Base-by-base conservation (phyloP, 2,113 vertebrate genomes). In the Aphyosemion australe region DNA sequence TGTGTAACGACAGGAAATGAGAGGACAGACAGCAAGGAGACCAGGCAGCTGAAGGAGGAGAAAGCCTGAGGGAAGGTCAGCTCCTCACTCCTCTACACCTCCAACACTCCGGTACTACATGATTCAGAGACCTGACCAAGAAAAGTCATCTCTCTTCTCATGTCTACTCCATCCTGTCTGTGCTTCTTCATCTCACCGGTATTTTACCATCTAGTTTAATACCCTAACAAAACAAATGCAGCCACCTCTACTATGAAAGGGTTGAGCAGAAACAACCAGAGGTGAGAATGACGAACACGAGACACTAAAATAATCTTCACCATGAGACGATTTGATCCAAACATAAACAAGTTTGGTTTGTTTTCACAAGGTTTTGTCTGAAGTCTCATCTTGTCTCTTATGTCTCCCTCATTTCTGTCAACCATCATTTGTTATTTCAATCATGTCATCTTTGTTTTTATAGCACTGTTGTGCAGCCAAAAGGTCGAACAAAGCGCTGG, bases 21-120 rank as follows among this genome's bases (percentile, higher is more conserved):
- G 34, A 37, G 34, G 34, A 5, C 34, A 5, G 4, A 37, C 7
- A 37, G 34, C 4, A 37, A 37, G 34, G 34, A 37, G 34, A 8
- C 34, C 34, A 37, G 34, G 9, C 34, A 37, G 34, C 34, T 37
- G 34, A 1, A 45, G 43, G 55, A 69, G 41, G 12, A 10, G 19
- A 45, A 21, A 1, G 65, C 74, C 70, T 26, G 59, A 61, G 66
- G 73, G 59, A 69, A 85, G 79, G 76, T 79, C 61, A 42, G 15
- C 63, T 56, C 60, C 72, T 51, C 56, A 6, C 15, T 65, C 74
- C 71, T 70, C 48, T 45, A 2, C 37, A 2, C 11, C 54, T 41
- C 52, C 26, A 37, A 15, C 31, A n/a, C 32, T 31, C 52, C 52
- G 9, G 34, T 37, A 37, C 34, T 37, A 8, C 34, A 37, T 8